Evolutionary conservation across 2,113 vertebrate species (phyloP), one percentile per base, ranked within the genome.

Genomic region (Petrocephalus microphthalmus): DNA sequence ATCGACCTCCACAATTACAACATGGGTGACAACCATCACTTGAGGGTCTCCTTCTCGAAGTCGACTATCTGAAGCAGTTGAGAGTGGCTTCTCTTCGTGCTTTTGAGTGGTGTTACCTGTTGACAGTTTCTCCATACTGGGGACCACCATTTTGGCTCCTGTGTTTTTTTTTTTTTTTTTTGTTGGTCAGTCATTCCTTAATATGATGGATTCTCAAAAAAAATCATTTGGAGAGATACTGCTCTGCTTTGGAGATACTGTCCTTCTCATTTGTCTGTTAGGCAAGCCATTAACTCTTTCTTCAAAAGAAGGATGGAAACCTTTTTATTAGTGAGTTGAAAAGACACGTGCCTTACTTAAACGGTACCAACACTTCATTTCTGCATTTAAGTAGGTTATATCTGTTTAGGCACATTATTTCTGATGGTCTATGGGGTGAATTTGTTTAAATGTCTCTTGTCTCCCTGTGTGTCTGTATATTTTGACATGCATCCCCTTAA

Each of bases 1-100:
- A 99, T 99, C 92, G 98, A 99, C 91, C 98, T 99, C 92, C 98
- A 99, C 94, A 99, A 99, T 95, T 99, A 99, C 45, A 98, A 99
- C 95, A 98, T 99, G 95, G 98, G 98, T 89, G 97, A 98, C 91
- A 98, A 97, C 91, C 98, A 99, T 91, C 98, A 99, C 93, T 97
- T 99, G 94, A 97, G 98, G 95, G 98, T 99, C 93, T 99, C 98
- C 91, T 99, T 99, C 94, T 99, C 98, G 10, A 99, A 99, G 94
- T 99, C 98, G 84, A 99, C 98, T 89, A 99, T 99, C 96, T 99
- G 95, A 95, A 94, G 91, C 90, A 90, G 87, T 29, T 56, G 20
- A 47, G 25, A 54, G 42, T 81, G 42, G 11, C 7, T 15, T 56
- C 85, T 87, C 54, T 51, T 88, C 92, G 92, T 94, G 87, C 95